Evolutionary conservation across 1,140 invertebrate species (phyloP).

Genomic region (Macrotrachela quadricornifera): DNA sequence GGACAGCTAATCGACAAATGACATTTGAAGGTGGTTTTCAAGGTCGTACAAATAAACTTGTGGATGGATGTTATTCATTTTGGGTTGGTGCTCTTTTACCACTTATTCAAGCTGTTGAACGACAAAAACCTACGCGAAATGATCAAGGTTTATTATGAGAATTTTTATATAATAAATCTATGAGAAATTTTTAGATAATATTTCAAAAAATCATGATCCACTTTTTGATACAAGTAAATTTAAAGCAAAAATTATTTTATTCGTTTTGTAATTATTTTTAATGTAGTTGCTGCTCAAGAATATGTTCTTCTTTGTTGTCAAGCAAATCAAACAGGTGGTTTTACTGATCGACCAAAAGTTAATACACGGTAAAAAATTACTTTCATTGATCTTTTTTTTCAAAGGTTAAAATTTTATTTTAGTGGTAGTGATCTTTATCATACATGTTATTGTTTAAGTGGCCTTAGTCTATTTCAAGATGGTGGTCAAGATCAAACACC

Average conservation of each 20-base stretch:
- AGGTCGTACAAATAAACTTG: conserved; percentile 77
- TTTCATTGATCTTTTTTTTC: background rate
- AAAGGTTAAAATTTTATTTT: conserved; percentile 22
- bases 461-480: conserved; percentile 77
- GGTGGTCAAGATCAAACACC: conserved; percentile 34
- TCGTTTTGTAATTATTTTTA: conserved; percentile 12
- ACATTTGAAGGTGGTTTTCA: conserved; percentile 67
- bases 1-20: conserved; percentile 72
- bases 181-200: background rate
- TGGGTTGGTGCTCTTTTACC: conserved; percentile 86
- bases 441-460: conserved; percentile 81
- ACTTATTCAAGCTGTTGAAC: conserved; percentile 20
- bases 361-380: conserved; percentile 42
- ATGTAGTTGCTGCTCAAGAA: conserved; percentile 54
- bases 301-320: conserved; percentile 85
- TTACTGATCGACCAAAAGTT: conserved; percentile 67
- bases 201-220: conserved; percentile 1
- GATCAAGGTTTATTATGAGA: background rate
- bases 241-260: background rate
- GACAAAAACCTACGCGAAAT: background rate
- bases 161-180: background rate
- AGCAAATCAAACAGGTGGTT: conserved; percentile 50
- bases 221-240: conserved; percentile 14
- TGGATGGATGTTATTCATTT: conserved; percentile 95
- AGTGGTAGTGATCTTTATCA: conserved; percentile 75